Conservation (phyloP, 2,888 invertebrate genomes). For the Nemurella pictetii region DNA sequence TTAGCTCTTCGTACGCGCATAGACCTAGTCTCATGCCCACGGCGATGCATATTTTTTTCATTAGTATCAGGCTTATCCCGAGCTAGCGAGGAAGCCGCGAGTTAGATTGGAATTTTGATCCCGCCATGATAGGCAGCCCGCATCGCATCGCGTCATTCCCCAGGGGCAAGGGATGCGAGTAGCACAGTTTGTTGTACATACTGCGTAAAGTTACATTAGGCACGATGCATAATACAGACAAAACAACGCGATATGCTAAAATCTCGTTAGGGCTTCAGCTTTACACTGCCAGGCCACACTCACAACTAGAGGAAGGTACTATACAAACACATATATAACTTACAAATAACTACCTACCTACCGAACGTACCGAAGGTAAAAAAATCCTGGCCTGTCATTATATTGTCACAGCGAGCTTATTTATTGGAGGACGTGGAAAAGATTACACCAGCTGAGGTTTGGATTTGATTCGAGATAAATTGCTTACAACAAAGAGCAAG, state of each 20-base stretch:
- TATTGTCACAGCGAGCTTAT: background rate
- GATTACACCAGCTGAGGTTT: background rate
- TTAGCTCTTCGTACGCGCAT: background rate
- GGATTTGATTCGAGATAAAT: background rate
- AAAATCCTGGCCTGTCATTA: background rate
- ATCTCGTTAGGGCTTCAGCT: background rate
- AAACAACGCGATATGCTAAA: background rate
- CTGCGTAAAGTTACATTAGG: background rate
- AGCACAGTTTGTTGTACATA: background rate
- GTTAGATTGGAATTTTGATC: constrained; percentile 11
- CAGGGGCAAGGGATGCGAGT: background rate
- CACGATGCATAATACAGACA: background rate
- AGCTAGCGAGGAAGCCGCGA: constrained; percentile 17
- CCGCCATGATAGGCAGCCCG: background rate
- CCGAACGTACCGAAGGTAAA: background rate
- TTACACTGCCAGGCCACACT: background rate
- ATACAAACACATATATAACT: background rate
- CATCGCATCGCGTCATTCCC: background rate
- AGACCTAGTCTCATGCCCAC: background rate
- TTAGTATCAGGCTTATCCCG: background rate
- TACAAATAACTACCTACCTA: background rate
- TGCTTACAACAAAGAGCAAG: background rate
- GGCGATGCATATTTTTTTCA: constrained; percentile 9
- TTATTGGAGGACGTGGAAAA: background rate
- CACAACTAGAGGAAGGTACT: too few species aligned